Base-by-base conservation (phyloP, 2,113 vertebrate genomes). In the Meriones unguiculatus region DNA sequence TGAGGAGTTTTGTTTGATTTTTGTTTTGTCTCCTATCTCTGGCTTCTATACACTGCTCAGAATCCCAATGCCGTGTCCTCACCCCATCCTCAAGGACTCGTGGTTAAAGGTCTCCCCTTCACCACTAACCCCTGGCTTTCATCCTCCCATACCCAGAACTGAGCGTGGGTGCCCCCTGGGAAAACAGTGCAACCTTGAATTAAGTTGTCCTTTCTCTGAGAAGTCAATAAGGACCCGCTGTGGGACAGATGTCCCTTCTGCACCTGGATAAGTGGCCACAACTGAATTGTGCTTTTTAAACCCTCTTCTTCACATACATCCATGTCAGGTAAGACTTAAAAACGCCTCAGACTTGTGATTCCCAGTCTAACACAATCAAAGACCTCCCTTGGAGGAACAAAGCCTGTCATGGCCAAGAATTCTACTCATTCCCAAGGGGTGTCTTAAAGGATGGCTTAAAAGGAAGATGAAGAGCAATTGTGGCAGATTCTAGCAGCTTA, bases 261-360 rank as follows among this genome's bases (percentile, higher is more conserved):
- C 70, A 89, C 28, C 76, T 67, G 32, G 15, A 41, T 28, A 86
- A 86, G 52, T 52, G 18, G 25, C 35, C 73, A n/a, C 38, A 11
- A 73, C 80, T 90, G 65, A n/a, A 76, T 46, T 67, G 69, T 91
- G 72, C 13, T 94, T 95, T 92, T 93, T 32, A 80, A 86, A 88
- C 30, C 18, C 5, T 50, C 9, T 50, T 35, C 41, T 69, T 52
- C 85, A 24, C 28, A 70, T 69, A 35, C 1, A 52, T 54, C 46
- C 67, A 35, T 32, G 15, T n/a, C 65, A 65, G 84, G 84, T 93
- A 69, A 77, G 72, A 82, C 73, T 82, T 90, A 82, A 91, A 93
- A 94, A 62, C 24, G 24, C 24, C 46, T 41, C 30, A 24, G 3
- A 54, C 38, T 73, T 87, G 35, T 73, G 73, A 96, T 62, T 57